Evolutionary conservation across 1,140 invertebrate species (phyloP).

Genomic region (Heterodera carotae): DNA sequence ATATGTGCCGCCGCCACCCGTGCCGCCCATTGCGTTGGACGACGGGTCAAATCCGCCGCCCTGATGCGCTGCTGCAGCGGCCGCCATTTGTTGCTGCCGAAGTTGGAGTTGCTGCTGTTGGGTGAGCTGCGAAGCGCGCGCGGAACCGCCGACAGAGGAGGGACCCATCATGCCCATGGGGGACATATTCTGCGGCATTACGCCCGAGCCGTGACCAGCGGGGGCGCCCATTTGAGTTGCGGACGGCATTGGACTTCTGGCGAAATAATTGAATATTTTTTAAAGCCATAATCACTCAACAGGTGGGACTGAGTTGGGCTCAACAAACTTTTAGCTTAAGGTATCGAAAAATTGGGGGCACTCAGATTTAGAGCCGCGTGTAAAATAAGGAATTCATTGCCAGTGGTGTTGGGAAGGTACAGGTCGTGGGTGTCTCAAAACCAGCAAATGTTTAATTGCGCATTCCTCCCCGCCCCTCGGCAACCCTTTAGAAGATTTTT

Average conservation of each 20-base stretch:
- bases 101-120: neutral
- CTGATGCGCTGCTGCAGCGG: neutral
- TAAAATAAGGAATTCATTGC: no score
- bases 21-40: neutral
- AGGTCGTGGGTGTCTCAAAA: no score
- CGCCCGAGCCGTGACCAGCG: neutral
- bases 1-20: neutral
- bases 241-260: conserved; percentile 20
- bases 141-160: neutral
- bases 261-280: no score
- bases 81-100: neutral
- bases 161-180: neutral
- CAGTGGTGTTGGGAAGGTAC: no score
- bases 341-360: no score
- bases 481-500: no score
- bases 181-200: neutral
- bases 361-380: no score
- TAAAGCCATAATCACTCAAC: no score
- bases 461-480: no score
- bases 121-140: neutral
- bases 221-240: neutral
- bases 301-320: no score
- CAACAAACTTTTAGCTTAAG: no score
- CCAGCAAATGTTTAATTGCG: no score
- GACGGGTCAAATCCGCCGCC: neutral